Evolutionary conservation across 2,888 invertebrate species (phyloP).

Genomic region (Caenorhabditis sinica): DNA sequence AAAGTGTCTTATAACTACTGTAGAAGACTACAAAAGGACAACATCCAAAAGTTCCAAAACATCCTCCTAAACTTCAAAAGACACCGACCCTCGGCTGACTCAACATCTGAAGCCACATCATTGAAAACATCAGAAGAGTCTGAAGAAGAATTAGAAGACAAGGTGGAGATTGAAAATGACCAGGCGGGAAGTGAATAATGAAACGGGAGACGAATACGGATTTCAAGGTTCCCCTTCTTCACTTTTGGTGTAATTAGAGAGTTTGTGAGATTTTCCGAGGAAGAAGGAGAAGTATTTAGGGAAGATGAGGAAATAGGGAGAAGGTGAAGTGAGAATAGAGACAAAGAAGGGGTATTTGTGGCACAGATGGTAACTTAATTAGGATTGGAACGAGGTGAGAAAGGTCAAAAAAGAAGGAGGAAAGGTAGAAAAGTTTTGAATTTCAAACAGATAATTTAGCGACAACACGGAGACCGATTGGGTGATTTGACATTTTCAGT

Average conservation of each 20-base stretch:
- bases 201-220: not conserved
- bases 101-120: slow-evolving; percentile 10
- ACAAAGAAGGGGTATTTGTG: slow-evolving; percentile 21
- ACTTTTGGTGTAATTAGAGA: slow-evolving; percentile 12
- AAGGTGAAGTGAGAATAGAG: slow-evolving; percentile 3
- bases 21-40: too few species aligned
- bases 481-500: too few species aligned
- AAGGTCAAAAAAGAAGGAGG: not conserved
- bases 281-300: not conserved
- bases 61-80: not conserved
- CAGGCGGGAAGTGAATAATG: not conserved
- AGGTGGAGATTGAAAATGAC: not conserved
- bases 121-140: not conserved
- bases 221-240: slow-evolving; percentile 27
- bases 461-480: too few species aligned
- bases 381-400: not conserved
- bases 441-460: not conserved
- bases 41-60: not conserved
- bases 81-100: slow-evolving; percentile 20
- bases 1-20: too few species aligned
- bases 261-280: not conserved
- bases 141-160: too few species aligned
- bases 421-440: not conserved
- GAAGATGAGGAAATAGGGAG: not conserved
- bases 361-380: slow-evolving; percentile 39